These are phyloP conservation scores for Rana temporaria DNA, from an alignment of 2,113 vertebrate species.

Conservation along the genomic window DNA sequence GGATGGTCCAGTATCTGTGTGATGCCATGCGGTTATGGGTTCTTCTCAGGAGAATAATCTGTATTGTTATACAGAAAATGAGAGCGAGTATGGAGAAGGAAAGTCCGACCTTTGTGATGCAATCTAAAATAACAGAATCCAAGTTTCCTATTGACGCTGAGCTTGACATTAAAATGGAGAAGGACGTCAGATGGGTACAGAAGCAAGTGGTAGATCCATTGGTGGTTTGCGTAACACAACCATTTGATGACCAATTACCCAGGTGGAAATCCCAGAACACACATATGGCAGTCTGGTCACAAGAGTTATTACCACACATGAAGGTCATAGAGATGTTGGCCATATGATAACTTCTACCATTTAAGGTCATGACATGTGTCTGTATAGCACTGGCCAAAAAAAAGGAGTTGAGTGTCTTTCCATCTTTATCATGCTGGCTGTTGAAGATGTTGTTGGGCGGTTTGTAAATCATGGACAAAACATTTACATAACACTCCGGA, in stretches of 20 bases:
- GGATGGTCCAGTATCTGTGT: conserved; percentile 1
- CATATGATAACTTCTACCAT: background rate
- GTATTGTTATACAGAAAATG: conserved; percentile 18
- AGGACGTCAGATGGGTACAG: conserved; percentile 36
- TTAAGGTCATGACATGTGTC: conserved; percentile 7
- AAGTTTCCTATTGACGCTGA: background rate
- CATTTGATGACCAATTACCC: conserved; percentile 3
- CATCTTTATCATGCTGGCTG: background rate
- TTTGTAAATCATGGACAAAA: background rate
- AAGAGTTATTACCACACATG: background rate
- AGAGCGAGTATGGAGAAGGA: conserved; percentile 2
- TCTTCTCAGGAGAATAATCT: background rate
- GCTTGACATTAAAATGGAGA: conserved; percentile 26
- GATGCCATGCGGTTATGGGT: background rate
- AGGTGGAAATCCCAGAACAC: conserved; percentile 19
- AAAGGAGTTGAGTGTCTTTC: background rate
- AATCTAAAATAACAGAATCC: background rate
- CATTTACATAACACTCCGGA: background rate
- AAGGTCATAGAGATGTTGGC: conserved; percentile 16
- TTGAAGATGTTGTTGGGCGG: background rate
- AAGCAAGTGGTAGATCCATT: background rate
- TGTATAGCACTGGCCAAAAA: conserved; percentile 5
- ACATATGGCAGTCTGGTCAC: conserved; percentile 12
- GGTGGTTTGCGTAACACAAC: conserved; percentile 2
- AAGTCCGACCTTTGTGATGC: background rate